Evolutionary conservation across 2,797 vertebrate genomes (phyloP).

Genomic region (Sarcoramphus papa): DNA sequence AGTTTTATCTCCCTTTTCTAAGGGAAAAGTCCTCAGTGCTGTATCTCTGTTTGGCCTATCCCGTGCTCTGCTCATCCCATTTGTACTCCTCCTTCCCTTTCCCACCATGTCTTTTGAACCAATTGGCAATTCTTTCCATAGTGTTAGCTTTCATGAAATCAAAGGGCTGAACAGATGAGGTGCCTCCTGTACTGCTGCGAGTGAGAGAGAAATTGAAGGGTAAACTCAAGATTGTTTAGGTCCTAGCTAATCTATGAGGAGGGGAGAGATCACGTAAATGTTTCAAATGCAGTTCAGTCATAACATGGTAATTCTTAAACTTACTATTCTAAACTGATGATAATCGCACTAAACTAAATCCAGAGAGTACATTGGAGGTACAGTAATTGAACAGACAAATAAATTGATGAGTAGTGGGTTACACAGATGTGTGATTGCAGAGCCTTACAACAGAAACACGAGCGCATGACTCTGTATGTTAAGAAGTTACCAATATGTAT

Average conservation of each 20-base stretch:
- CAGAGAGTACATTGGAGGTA: neutral
- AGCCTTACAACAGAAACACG: neutral
- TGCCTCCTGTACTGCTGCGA: neutral
- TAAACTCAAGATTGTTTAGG: neutral
- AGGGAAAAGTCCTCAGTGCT: neutral
- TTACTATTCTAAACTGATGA: rapidly evolving
- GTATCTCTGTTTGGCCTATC: neutral
- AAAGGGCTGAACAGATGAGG: neutral
- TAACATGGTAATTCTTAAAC: neutral
- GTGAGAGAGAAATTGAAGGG: neutral
- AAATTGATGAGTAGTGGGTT: neutral
- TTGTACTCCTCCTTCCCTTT: neutral
- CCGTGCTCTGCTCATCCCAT: neutral
- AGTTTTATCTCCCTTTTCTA: neutral
- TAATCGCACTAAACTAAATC: neutral
- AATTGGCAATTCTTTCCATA: neutral
- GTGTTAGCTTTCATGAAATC: neutral
- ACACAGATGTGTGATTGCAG: neutral
- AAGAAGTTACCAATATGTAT: neutral
- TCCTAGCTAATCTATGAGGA: neutral
- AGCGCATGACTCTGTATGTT: rapidly evolving
- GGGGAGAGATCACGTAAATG: neutral
- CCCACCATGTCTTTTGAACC: neutral
- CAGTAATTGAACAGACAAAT: neutral
- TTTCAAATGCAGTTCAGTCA: neutral